phyloP scores from a whole-genome alignment of 2,888 invertebrate species.

The Euzophera pinguis region DNA sequence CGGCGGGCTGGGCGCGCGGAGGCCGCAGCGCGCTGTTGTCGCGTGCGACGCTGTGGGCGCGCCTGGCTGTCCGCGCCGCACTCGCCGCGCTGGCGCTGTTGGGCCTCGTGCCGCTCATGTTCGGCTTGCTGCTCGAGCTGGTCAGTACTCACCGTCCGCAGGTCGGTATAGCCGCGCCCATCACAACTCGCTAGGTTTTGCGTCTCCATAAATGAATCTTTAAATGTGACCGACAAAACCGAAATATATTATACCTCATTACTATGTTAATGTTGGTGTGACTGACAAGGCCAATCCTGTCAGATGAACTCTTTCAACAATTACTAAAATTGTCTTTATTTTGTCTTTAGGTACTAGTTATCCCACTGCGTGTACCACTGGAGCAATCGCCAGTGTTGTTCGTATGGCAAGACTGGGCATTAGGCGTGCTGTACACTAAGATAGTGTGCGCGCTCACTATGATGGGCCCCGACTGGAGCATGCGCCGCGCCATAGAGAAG shows the following conservation, averaged over 20 bases:
- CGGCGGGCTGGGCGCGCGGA: slow-evolving; percentile 93
- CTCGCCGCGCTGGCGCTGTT: slow-evolving; percentile 89
- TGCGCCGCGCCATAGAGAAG: slow-evolving; percentile 94
- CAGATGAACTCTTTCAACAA: too few relatives aligned
- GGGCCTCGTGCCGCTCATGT: slow-evolving; percentile 94
- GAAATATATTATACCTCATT: too few relatives aligned
- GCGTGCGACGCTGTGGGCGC: slow-evolving; percentile 85
- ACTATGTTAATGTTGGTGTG: too few relatives aligned
- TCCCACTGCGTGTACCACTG: slow-evolving; percentile 94
- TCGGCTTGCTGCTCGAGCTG: slow-evolving; percentile 94
- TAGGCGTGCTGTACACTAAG: slow-evolving; percentile 98
- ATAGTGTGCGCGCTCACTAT: slow-evolving; percentile 97
- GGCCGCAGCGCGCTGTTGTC: slow-evolving; percentile 89
- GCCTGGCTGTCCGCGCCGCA: slow-evolving; percentile 87
- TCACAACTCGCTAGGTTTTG: too few relatives aligned
- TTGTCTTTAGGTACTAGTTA: slow-evolving; percentile 82
- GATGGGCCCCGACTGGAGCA: slow-evolving; percentile 98
- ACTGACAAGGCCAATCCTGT: too few relatives aligned
- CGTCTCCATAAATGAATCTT: too few relatives aligned
- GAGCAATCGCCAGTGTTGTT: slow-evolving; percentile 94
- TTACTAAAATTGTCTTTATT: too few relatives aligned
- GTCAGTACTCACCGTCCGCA: slow-evolving; percentile 50
- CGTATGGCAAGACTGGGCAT: slow-evolving; percentile 98
- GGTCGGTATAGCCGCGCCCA: too few relatives aligned
- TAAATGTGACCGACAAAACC: too few relatives aligned